Evolutionary conservation across 2,797 vertebrate genomes (phyloP).

Genomic region (Myotis vivesi): DNA sequence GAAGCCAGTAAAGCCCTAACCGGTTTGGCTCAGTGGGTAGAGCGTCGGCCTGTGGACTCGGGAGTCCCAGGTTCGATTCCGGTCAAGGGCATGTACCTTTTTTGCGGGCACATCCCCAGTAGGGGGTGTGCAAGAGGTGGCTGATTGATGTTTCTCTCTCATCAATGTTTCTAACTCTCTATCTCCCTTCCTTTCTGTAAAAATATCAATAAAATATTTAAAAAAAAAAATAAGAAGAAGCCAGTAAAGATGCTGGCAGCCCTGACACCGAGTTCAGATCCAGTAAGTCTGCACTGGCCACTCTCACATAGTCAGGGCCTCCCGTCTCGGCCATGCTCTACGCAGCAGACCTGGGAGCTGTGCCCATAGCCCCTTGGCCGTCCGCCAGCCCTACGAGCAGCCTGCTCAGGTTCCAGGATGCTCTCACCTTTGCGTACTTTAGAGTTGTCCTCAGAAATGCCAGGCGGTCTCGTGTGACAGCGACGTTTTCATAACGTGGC

Average conservation of each 20-base stretch:
- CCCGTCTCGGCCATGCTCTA: accelerated
- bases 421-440: neutral
- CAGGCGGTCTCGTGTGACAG: neutral
- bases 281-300: neutral
- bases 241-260: neutral
- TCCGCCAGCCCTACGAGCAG: neutral
- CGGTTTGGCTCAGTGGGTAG: too few relatives aligned
- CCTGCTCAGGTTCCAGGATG: neutral
- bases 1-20: neutral
- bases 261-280: neutral
- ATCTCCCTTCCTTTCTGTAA: too few relatives aligned
- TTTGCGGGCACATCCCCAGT: too few relatives aligned
- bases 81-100: too few relatives aligned
- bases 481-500: too few relatives aligned
- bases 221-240: too few relatives aligned
- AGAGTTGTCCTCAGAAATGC: neutral
- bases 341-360: neutral
- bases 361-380: neutral
- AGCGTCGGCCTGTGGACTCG: too few relatives aligned
- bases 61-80: too few relatives aligned
- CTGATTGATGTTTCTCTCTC: too few relatives aligned
- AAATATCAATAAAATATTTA: too few relatives aligned
- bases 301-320: neutral
- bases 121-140: too few relatives aligned
- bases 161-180: too few relatives aligned